These are phyloP conservation scores for Pipra filicauda DNA, from an alignment of 2,113 vertebrate species.

Conservation along the genomic window DNA sequence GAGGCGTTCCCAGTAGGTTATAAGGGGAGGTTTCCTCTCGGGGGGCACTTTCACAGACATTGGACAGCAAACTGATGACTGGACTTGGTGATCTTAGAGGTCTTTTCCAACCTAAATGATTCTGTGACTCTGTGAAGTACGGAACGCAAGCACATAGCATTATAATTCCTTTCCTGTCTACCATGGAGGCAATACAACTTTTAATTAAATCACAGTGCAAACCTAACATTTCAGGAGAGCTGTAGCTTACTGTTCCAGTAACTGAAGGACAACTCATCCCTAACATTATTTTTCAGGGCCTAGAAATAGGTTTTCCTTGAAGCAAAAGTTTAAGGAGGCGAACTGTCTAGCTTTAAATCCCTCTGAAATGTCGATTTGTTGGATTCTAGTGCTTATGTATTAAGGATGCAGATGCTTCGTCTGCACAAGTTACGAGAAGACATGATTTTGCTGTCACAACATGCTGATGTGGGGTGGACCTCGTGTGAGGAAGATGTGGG, in stretches of 20 bases:
- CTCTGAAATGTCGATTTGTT: neutral
- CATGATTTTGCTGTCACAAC: neutral
- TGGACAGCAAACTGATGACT: neutral
- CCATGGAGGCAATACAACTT: neutral
- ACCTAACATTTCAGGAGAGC: neutral
- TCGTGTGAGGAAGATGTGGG: neutral
- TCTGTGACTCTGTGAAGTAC: neutral
- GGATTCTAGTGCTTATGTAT: neutral
- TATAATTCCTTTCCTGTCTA: neutral
- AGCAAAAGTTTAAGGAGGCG: neutral
- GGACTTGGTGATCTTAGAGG: neutral
- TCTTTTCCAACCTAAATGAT: neutral
- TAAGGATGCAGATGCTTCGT: neutral
- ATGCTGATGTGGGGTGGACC: neutral
- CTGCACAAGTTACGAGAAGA: neutral
- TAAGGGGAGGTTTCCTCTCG: neutral
- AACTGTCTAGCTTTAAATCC: neutral
- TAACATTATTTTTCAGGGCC: neutral
- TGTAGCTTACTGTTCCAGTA: neutral
- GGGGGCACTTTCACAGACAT: neutral
- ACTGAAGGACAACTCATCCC: neutral
- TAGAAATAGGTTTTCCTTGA: neutral
- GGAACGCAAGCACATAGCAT: neutral
- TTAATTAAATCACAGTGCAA: neutral
- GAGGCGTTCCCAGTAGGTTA: fast-evolving